A percentile compares a stretch with the other conserved stretches of the same genome.
Conservation (phyloP, 2,113 vertebrate genomes). For the Lophotis ruficrista region DNA sequence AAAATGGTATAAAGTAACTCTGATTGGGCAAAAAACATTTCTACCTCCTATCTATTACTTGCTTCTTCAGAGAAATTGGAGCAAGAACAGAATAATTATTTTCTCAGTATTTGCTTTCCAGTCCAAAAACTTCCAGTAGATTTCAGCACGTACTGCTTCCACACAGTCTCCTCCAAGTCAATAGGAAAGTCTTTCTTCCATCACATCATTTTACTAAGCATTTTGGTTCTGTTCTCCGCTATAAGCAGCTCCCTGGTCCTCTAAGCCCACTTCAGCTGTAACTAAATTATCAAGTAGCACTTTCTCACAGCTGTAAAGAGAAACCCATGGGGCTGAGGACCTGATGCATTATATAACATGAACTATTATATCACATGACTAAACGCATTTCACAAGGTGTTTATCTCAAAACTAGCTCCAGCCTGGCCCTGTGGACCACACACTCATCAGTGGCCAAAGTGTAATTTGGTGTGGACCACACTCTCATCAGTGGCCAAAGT, state of each 20-base stretch:
- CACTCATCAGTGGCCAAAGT: not conserved
- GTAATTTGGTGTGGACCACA: not conserved
- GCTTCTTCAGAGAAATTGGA: not conserved
- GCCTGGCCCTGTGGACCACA: not conserved
- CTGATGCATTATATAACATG: accelerated
- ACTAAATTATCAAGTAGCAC: not conserved
- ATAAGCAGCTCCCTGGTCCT: not conserved
- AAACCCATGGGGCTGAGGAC: not conserved
- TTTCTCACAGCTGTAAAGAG: not conserved
- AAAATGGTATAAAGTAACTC: not conserved
- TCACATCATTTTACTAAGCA: not conserved
- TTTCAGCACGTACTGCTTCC: not conserved
- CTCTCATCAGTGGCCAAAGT: not conserved
- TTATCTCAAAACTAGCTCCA: not conserved
- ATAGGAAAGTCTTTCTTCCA: not conserved
- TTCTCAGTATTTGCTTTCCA: not conserved
- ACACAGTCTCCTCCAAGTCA: not conserved
- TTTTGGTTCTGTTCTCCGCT: not conserved
- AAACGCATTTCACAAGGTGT: not conserved
- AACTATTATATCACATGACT: not conserved
- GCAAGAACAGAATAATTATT: not conserved
- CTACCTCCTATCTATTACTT: not conserved
- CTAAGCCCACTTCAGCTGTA: not conserved
- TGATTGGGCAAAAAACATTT: not conserved
- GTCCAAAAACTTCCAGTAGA: not conserved